phyloP scores from a whole-genome alignment of 2,797 vertebrate genomes.

The Sebastiscus tertius region DNA sequence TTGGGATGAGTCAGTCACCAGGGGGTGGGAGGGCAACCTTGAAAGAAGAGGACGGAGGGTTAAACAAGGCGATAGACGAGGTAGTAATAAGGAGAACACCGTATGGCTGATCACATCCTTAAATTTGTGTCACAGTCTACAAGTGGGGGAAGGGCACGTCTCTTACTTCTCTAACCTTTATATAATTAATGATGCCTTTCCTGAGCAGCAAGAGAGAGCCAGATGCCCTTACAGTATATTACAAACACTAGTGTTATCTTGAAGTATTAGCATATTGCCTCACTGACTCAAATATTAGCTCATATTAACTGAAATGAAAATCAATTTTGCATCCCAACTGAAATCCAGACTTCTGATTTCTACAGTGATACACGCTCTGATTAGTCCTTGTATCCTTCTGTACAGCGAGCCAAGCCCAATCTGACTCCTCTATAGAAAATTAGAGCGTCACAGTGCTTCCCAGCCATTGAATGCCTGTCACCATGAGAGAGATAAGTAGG shows the following conservation, averaged over 20 bases:
- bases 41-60: not conserved
- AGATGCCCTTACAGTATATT: not conserved
- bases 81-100: not conserved
- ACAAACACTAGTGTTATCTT: not conserved
- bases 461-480: slow-evolving; percentile 9
- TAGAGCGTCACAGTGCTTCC: slow-evolving; percentile 17
- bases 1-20: not conserved
- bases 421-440: slow-evolving; percentile 27
- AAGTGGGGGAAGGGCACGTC: slow-evolving; percentile 30
- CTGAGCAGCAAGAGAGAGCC: slow-evolving; percentile 1
- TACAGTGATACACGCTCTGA: not conserved
- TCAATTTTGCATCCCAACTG: not conserved
- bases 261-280: not conserved
- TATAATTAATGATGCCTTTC: slow-evolving; percentile 48
- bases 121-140: slow-evolving; percentile 12
- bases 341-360: not conserved
- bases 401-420: slow-evolving; percentile 9
- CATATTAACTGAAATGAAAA: not conserved
- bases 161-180: slow-evolving; percentile 26
- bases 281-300: not conserved
- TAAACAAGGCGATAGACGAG: not conserved
- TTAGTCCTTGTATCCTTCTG: not conserved
- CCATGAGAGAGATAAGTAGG: slow-evolving; percentile 42
- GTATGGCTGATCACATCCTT: slow-evolving; percentile 29
- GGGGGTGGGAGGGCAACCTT: not conserved